These are phyloP conservation scores for Morus bassanus DNA, from an alignment of 2,797 vertebrate species.

Conservation along the genomic window DNA sequence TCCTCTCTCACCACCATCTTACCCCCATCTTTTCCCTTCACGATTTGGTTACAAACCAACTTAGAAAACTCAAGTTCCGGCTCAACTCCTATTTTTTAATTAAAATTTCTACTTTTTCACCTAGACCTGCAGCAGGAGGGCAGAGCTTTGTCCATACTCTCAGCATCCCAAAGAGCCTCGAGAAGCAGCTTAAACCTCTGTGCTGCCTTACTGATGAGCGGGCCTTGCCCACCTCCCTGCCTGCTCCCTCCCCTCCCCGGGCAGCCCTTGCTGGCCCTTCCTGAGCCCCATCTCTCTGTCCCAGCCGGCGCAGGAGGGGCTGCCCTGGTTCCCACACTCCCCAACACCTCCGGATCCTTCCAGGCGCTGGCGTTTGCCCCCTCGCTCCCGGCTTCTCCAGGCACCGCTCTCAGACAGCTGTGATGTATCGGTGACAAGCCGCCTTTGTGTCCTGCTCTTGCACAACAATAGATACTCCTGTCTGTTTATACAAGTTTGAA, in stretches of 20 bases:
- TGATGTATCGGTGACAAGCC: constrained; percentile 65
- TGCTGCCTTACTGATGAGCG: accelerated
- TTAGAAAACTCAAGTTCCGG: not conserved
- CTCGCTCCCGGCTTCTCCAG: not conserved
- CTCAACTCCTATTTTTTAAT: not conserved
- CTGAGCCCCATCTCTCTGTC: too few species aligned
- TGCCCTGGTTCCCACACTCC: constrained; percentile 8
- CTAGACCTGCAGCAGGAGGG: not conserved
- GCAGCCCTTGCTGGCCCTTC: not conserved
- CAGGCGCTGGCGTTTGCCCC: not conserved
- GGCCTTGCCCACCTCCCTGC: not conserved
- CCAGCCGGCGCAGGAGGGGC: too few species aligned
- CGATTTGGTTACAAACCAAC: not conserved
- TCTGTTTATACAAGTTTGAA: constrained; percentile 72
- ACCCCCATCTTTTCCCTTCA: not conserved
- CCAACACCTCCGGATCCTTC: not conserved
- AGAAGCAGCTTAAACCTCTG: not conserved
- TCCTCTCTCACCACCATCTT: not conserved
- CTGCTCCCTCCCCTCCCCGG: not conserved
- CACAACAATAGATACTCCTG: constrained; percentile 69
- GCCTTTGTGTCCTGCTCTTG: constrained; percentile 54
- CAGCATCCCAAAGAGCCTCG: not conserved
- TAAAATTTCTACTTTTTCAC: not conserved
- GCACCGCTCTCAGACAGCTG: constrained; percentile 39
- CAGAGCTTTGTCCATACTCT: not conserved